These are phyloP conservation scores for Parasteatoda lunata DNA, from an alignment of 2,888 invertebrate genomes.

Conservation along the genomic window DNA sequence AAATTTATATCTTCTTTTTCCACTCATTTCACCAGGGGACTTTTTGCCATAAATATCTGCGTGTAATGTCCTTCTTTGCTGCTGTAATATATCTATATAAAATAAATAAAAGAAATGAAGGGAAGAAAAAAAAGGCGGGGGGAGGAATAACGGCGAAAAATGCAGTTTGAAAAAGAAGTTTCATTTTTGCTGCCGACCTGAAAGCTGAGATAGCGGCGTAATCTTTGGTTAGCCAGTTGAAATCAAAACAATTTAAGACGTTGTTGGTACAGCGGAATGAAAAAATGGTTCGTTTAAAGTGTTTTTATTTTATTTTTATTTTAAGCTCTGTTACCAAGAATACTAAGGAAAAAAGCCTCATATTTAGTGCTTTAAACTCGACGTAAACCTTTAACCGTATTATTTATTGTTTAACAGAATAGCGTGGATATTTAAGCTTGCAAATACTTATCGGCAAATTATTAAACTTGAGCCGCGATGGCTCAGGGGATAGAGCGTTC, in stretches of 20 bases:
- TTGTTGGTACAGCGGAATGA: neutral
- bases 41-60: slow-evolving; percentile 59
- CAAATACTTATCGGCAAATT: too few relatives aligned
- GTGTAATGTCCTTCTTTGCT: slow-evolving; percentile 45
- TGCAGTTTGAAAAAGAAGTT: slow-evolving; percentile 59
- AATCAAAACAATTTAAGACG: slow-evolving; percentile 52
- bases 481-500: too few relatives aligned
- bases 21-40: slow-evolving; percentile 62
- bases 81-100: slow-evolving; percentile 46
- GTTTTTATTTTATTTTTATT: too few relatives aligned
- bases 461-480: too few relatives aligned
- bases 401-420: too few relatives aligned
- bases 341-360: too few relatives aligned
- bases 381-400: too few relatives aligned
- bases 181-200: slow-evolving; percentile 21
- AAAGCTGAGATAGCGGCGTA: slow-evolving; percentile 60
- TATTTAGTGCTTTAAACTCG: too few relatives aligned
- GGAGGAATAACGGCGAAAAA: slow-evolving; percentile 1
- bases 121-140: neutral
- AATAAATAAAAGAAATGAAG: slow-evolving; percentile 32
- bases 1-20: slow-evolving; percentile 65
- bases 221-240: slow-evolving; percentile 59
- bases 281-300: neutral
- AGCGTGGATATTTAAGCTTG: too few relatives aligned
- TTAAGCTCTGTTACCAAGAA: too few relatives aligned